Base-by-base conservation (phyloP, 2,888 invertebrate genomes). In the Blera fallax region DNA sequence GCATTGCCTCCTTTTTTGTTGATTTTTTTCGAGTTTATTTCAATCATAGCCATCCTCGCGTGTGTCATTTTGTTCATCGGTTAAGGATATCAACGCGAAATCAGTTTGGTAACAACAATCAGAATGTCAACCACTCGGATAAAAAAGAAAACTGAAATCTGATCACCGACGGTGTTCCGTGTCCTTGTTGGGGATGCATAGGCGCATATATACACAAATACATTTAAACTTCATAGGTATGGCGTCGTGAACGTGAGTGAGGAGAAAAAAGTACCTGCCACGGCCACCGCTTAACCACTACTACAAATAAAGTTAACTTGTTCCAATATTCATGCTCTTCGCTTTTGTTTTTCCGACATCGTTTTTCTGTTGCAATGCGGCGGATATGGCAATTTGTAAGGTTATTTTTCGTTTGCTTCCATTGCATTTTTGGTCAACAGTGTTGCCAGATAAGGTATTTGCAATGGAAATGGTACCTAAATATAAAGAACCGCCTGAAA, bases 231-330 rank as follows among this genome's bases (percentile, higher is more conserved):
- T 29, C 45, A 56, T 65, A 56, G 56, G 64, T 37, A 3, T 1
- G 54, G 73, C 43, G 72, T 73, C 50, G 64, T 58, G 67, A 54
- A 60, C 29, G 56, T 8, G 29, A 73, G 34, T 21, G 54, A 50
- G 18, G 56, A 69, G 43, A 56, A 76, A 58, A 74, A 43, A 69
- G 62, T n/a, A n/a, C n/a, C n/a, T n/a, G n/a, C n/a, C n/a, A n/a
- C 69, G 56, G 74, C 62, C 84, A 69, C 84, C 80, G 84, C 81
- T 82, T 87, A 87, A 87, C 87, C 87, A 87, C 77, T 78, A 87
- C 87, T 87, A 87, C 87, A 87, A 87, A 87, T 87, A 82, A 82
- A 87, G 87, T 87, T 87, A 87, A 87, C 77, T 87, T 78, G 77
- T 56, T 81, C 72, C 81, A 80, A 84, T 80, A 84, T 84, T 70